Evolutionary conservation across 2,888 invertebrate species (phyloP), one percentile per base, ranked within the genome.

Genomic region (Athalia circularis): DNA sequence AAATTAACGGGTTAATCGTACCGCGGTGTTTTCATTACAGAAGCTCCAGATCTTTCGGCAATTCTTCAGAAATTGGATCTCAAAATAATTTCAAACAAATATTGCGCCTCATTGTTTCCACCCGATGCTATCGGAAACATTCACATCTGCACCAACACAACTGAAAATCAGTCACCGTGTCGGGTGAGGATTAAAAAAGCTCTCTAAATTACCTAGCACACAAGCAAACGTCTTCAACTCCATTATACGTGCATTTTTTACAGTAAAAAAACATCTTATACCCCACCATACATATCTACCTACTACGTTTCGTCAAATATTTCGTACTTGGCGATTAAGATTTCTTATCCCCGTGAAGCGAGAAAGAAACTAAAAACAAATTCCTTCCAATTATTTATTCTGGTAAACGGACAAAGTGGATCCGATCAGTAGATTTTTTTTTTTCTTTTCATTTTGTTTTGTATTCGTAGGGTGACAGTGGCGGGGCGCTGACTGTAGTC

Each of bases 391-490:
- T 43, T 59, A 72, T 72, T 72, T 57, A 57, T 47, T 72, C 57
- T 72, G 15, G 43, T 11, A 9, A 45, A 59, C n/a, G 13, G 45
- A 47, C 5, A 11, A 13, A 9, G 59, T 47, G 45, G 72, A 59
- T 72, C 59, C 57, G 47, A 59, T 72, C 59, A 13, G 45, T 15
- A 52, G n/a, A 29, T 72, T 61, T 29, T 1, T 29, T 29, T 29
- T 29, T 29, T 29, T 29, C 0, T 29, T 29, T 29, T 29, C 2
- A 62, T 61, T 72, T 59, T 72, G 47, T 72, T 72, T 72, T 72
- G 57, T 45, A 72, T 72, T 57, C 72, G 43, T 62, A 57, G 64
- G 79, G 75, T n/a, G 79, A 79, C 72, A 59, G 74, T 13, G 79
- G 79, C 0, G 79, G 74, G 9, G 65, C 77, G 8, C 50, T 79